phyloP scores from a whole-genome alignment of 2,888 invertebrate species.

The Megaustenia siamemsis region DNA sequence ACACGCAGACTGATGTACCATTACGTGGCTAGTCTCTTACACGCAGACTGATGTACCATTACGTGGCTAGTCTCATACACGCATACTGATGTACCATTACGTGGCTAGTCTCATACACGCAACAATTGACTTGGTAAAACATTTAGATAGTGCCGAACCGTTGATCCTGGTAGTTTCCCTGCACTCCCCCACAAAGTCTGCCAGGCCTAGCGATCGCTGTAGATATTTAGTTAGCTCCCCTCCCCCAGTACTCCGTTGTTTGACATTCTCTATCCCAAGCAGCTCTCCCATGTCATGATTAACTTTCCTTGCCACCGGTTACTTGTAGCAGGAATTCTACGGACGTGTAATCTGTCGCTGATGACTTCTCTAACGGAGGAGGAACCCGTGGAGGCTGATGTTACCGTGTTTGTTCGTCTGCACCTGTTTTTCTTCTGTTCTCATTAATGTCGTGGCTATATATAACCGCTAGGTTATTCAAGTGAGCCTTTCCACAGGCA shows the following conservation, averaged over 20 bases:
- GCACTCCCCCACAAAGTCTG: background rate
- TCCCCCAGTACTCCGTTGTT: background rate
- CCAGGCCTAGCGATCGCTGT: background rate
- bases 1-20: too few species aligned
- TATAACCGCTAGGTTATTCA: too few species aligned
- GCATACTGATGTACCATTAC: too few species aligned
- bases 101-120: too few species aligned
- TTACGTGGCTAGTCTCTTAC: too few species aligned
- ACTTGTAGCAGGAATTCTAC: background rate
- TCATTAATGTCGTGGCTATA: background rate
- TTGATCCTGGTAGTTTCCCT: too few species aligned
- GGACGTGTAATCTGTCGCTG: slow-evolving; percentile 13
- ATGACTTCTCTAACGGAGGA: slow-evolving; percentile 19
- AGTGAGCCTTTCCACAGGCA: background rate
- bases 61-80: too few species aligned
- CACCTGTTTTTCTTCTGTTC: slow-evolving; percentile 3
- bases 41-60: too few species aligned
- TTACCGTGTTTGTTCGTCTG: background rate
- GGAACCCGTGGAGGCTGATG: background rate
- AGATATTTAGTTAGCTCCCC: background rate
- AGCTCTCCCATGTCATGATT: background rate
- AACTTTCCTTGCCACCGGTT: slow-evolving; percentile 9
- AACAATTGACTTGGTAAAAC: too few species aligned
- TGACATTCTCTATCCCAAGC: slow-evolving; percentile 1
- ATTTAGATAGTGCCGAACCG: too few species aligned